Evolutionary conservation across 2,797 vertebrate species (phyloP).

Genomic region (Spinus pinus): DNA sequence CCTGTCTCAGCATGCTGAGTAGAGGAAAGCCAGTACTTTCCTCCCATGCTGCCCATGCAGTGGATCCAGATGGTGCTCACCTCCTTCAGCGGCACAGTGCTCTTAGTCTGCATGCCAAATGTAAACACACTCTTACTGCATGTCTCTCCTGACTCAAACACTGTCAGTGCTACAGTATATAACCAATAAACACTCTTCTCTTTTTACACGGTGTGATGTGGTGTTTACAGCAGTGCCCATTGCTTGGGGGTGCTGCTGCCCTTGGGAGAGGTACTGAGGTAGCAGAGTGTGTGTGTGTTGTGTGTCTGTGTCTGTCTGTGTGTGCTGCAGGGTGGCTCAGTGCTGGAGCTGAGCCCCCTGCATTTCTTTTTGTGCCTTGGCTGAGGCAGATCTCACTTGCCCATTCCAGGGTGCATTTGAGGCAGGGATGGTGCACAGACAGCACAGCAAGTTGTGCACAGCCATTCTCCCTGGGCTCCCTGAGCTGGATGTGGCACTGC

Average conservation of each 20-base stretch:
- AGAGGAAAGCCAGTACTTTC: conserved; percentile 16
- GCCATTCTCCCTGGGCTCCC: neutral
- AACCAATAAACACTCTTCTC: conserved; percentile 78
- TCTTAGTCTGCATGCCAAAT: conserved; percentile 74
- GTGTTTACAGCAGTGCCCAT: neutral
- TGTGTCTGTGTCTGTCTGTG: neutral
- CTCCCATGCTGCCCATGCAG: neutral
- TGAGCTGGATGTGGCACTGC: neutral
- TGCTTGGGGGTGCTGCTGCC: neutral
- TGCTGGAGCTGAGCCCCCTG: neutral
- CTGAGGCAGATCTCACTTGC: neutral
- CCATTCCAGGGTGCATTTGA: neutral
- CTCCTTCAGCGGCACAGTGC: conserved; percentile 32
- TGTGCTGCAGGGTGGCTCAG: too few relatives aligned
- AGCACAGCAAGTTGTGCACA: neutral
- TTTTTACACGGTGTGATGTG: conserved; percentile 53
- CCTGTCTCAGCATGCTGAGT: conserved; percentile 32
- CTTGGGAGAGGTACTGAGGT: neutral
- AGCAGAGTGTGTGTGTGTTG: neutral
- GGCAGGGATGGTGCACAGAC: neutral
- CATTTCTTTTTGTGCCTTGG: accelerated
- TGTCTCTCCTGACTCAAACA: conserved; percentile 67
- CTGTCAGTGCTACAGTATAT: conserved; percentile 74
- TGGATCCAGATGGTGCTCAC: conserved; percentile 47
- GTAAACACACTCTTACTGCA: conserved; percentile 72